Evolutionary conservation across 2,113 vertebrate species (phyloP).

Genomic region (Nymphicus hollandicus): DNA sequence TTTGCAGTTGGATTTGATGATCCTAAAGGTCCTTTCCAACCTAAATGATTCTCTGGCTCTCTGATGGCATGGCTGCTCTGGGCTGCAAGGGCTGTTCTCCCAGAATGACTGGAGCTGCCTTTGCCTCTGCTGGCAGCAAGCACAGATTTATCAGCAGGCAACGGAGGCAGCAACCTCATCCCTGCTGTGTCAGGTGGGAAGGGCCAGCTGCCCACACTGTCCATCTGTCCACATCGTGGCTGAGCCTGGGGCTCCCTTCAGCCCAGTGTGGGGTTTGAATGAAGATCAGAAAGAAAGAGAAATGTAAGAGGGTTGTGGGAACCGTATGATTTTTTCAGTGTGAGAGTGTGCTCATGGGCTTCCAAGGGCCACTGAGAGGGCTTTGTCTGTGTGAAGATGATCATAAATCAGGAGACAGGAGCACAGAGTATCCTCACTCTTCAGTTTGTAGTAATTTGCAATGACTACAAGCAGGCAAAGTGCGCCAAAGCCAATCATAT

Average conservation of each 20-base stretch:
- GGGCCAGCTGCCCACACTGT: not conserved
- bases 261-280: fast-evolving
- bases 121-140: not conserved
- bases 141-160: not conserved
- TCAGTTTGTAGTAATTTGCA: not conserved
- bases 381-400: not conserved
- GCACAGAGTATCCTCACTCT: not conserved
- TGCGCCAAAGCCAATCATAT: not conserved
- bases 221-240: not conserved
- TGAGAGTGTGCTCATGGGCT: not conserved
- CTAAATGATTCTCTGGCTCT: not conserved
- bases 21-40: not conserved
- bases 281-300: not conserved
- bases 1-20: not conserved
- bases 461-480: not conserved
- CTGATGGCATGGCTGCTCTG: not conserved
- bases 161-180: not conserved
- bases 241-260: not conserved
- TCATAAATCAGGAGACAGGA: not conserved
- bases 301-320: not conserved
- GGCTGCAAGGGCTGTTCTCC: not conserved
- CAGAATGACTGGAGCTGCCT: not conserved
- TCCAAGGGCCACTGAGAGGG: not conserved
- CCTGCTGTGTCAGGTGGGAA: not conserved
- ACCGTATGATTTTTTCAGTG: fast-evolving